Percentiles rank a stretch among this genome's conserved stretches.
phyloP scores from a whole-genome alignment of 2,888 invertebrate genomes.

The Incurvaria masculella region DNA sequence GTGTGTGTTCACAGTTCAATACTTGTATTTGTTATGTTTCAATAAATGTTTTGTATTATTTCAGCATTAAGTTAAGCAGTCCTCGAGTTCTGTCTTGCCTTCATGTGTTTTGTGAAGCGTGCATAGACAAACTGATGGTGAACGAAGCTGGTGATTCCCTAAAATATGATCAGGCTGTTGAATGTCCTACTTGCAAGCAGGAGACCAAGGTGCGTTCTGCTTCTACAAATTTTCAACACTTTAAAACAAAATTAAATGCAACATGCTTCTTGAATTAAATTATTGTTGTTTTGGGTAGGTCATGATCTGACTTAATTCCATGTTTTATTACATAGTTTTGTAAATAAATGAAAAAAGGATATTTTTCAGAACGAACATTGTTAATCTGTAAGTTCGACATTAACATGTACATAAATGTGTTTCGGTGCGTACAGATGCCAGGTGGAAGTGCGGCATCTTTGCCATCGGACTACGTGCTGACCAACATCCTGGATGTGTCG shows the following conservation, averaged over 20 bases:
- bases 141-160: conserved; percentile 68
- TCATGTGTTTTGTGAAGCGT: conserved; percentile 93
- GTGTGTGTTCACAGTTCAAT: too few species aligned
- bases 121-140: conserved; percentile 77
- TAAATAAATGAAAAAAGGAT: conserved; percentile 1
- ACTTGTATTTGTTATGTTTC: too few species aligned
- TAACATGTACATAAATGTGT: too few species aligned
- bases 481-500: conserved; percentile 80
- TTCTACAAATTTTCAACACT: too few species aligned
- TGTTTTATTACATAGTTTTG: neutral
- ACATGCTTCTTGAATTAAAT: too few species aligned
- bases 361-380: neutral
- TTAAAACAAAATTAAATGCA: too few species aligned
- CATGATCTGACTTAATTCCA: too few species aligned
- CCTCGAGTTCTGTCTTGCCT: conserved; percentile 90
- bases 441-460: conserved; percentile 75
- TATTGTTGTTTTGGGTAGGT: too few species aligned
- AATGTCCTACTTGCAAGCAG: conserved; percentile 82
- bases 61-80: conserved; percentile 68
- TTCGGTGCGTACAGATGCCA: conserved; percentile 52
- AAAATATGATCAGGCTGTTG: conserved; percentile 61
- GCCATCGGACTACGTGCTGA: conserved; percentile 82
- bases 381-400: too few species aligned
- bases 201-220: conserved; percentile 65
- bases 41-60: too few species aligned